Evolutionary conservation across 2,888 invertebrate species (phyloP).

Genomic region (Pseudococcus longispinus): DNA sequence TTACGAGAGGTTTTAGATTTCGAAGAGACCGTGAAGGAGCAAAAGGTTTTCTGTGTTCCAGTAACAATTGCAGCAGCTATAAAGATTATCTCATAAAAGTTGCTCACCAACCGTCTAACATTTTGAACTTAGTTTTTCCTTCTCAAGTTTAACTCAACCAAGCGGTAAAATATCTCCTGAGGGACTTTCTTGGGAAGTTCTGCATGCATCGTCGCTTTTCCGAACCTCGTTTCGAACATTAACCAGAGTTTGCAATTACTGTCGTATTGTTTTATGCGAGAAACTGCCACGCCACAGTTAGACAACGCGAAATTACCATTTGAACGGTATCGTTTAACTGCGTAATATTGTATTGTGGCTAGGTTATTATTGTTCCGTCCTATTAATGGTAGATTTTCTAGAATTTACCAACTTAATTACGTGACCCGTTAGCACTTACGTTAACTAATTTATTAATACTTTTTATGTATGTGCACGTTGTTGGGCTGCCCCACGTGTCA

Average conservation of each 20-base stretch:
- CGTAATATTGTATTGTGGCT: slow-evolving; percentile 33
- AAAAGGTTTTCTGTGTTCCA: slow-evolving; percentile 39
- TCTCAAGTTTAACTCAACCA: slow-evolving; percentile 43
- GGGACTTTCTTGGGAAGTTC: slow-evolving; percentile 44
- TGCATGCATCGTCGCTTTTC: slow-evolving; percentile 46
- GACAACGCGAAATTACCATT: slow-evolving; percentile 45
- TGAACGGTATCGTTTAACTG: slow-evolving; percentile 41
- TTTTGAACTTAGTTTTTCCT: slow-evolving; percentile 46
- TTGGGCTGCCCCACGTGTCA: neutral
- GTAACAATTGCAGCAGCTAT: slow-evolving; percentile 45
- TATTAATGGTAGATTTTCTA: slow-evolving; percentile 25
- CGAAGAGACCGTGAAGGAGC: neutral
- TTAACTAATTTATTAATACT: slow-evolving; percentile 34
- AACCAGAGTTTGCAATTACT: slow-evolving; percentile 46
- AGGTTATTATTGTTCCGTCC: slow-evolving; percentile 22
- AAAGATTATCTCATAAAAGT: slow-evolving; percentile 45
- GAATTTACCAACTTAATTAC: slow-evolving; percentile 34
- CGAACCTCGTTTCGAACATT: slow-evolving; percentile 43
- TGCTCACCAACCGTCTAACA: slow-evolving; percentile 43
- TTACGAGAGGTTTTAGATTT: slow-evolving; percentile 40
- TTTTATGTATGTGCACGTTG: neutral
- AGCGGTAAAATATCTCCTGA: slow-evolving; percentile 46
- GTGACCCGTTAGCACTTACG: slow-evolving; percentile 14
- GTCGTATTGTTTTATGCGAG: slow-evolving; percentile 43
- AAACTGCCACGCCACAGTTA: slow-evolving; percentile 23